Evolutionary conservation across 2,888 invertebrate species (phyloP), one percentile per base, ranked within the genome.

Genomic region (Pilophorus perplexus): DNA sequence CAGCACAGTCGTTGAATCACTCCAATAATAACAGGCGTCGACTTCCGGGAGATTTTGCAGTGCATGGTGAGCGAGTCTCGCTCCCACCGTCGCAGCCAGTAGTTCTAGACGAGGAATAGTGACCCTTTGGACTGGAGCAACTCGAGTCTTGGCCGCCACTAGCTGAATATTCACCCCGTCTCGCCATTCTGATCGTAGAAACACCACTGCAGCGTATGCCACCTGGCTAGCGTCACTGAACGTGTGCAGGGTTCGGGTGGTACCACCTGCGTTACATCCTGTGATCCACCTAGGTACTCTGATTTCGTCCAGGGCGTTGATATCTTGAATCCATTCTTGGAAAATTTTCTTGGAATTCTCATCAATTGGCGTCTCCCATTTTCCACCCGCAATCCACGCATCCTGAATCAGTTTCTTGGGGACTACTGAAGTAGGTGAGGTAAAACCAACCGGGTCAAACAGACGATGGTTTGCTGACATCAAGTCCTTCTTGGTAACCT

Each of bases 91-190:
- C 3, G 73, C 73, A 5, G 72, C 74, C 27, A 75, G 44, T 33
- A 75, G 66, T 67, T 76, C 74, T 12, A 76, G 60, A 16, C 75
- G 60, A 1, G 74, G 74, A 33, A 75, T 75, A 1, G 73, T 74
- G 14, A 70, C 60, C 20, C 16, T 23, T 28, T 68, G 59, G 3
- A 70, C 28, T 0, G 74, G 74, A 18, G 74, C 71, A n/a, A 75
- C 71, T 68, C 75, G 71, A 16, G 73, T 22, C 66, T 73, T 73
- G 5, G 74, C 74, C n/a, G 66, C 66, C 8, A 75, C n/a, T 14
- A 75, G 59, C 22, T 69, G 67, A 4, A 74, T 71, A 20, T 48
- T 40, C 2, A 72, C 68, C 18, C 50, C 46, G 2, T 50, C 57
- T 18, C 25, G 33, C 22, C 12, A 38, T 57, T 72, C 71, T 3